Percentiles rank a stretch among this genome's conserved stretches.
These are phyloP conservation scores for Rhingia campestris DNA, from an alignment of 2,888 invertebrate species.

Conservation along the genomic window DNA sequence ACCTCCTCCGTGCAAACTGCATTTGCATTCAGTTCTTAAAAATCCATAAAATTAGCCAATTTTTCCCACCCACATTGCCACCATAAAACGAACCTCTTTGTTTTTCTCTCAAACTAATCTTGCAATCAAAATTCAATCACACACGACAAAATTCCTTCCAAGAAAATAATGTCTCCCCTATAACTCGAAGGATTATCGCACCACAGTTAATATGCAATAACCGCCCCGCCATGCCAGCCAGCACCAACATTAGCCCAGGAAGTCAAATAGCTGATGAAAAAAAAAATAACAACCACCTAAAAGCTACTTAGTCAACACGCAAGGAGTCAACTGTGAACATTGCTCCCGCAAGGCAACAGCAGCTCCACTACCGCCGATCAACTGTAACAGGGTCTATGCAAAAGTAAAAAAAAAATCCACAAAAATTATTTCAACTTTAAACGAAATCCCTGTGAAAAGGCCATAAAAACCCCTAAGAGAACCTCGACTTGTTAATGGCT, in stretches of 20 bases:
- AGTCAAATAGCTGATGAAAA: conserved; percentile 60
- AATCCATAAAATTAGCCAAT: conserved; percentile 22
- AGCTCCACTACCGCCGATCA: neutral
- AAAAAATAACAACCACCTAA: conserved; percentile 24
- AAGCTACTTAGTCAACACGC: conserved; percentile 72
- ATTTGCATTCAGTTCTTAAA: neutral
- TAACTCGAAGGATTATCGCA: conserved; percentile 55
- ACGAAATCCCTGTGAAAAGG: conserved; percentile 71
- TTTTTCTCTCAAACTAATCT: conserved; percentile 15
- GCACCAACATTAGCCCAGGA: conserved; percentile 53
- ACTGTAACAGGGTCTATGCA: neutral
- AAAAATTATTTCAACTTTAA: conserved; percentile 68
- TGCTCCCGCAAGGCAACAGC: conserved; percentile 24
- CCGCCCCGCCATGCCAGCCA: conserved; percentile 24
- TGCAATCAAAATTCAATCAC: conserved; percentile 69
- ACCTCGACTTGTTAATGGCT: conserved; percentile 70
- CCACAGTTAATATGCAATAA: conserved; percentile 54
- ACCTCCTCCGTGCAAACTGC: neutral
- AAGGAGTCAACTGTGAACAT: conserved; percentile 53
- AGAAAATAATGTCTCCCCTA: conserved; percentile 15
- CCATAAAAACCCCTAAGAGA: conserved; percentile 68
- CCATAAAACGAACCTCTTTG: neutral
- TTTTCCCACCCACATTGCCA: conserved; percentile 3
- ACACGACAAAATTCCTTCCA: conserved; percentile 59
- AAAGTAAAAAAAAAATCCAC: conserved; percentile 13